Conservation (phyloP, 1,140 invertebrate species). For the Tetragonula clypearis region DNA sequence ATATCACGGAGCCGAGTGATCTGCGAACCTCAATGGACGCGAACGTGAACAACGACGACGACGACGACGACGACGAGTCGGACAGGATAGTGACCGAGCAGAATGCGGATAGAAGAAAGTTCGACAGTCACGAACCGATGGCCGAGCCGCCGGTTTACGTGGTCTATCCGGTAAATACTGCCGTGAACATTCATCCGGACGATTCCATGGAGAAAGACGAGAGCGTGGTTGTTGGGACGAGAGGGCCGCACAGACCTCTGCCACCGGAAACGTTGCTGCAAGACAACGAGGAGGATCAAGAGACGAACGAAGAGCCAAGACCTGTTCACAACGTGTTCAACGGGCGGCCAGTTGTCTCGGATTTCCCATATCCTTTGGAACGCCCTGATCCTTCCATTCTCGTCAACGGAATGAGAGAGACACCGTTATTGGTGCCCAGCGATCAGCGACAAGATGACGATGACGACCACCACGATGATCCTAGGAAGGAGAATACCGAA, state of each 20-base stretch:
- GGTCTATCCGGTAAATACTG: slow-evolving; percentile 84
- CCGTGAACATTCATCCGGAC: slow-evolving; percentile 79
- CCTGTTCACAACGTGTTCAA: slow-evolving; percentile 27
- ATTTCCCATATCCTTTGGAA: slow-evolving; percentile 85
- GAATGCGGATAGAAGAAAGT: slow-evolving; percentile 60
- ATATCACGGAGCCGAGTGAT: slow-evolving; percentile 37
- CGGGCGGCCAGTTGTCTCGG: slow-evolving; percentile 76
- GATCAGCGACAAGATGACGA: slow-evolving; percentile 62
- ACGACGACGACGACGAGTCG: not conserved
- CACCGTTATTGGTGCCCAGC: slow-evolving; percentile 75
- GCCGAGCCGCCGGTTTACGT: slow-evolving; percentile 84
- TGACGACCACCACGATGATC: not conserved
- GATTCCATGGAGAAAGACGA: slow-evolving; percentile 80
- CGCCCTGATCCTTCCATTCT: slow-evolving; percentile 79
- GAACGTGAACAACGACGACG: not conserved
- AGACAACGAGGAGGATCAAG: slow-evolving; percentile 67
- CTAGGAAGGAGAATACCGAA: slow-evolving; percentile 8
- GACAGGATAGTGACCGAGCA: slow-evolving; percentile 22
- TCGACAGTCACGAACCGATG: slow-evolving; percentile 44
- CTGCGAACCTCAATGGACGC: not conserved
- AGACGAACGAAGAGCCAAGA: slow-evolving; percentile 27
- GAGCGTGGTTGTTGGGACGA: slow-evolving; percentile 83
- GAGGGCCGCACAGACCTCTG: slow-evolving; percentile 82
- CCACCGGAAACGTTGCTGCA: slow-evolving; percentile 81
- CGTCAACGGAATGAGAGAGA: slow-evolving; percentile 70